Evolutionary conservation across 2,797 vertebrate genomes (phyloP), one percentile per base, ranked within the genome.

Genomic region (Lutjanus argentimaculatus): DNA sequence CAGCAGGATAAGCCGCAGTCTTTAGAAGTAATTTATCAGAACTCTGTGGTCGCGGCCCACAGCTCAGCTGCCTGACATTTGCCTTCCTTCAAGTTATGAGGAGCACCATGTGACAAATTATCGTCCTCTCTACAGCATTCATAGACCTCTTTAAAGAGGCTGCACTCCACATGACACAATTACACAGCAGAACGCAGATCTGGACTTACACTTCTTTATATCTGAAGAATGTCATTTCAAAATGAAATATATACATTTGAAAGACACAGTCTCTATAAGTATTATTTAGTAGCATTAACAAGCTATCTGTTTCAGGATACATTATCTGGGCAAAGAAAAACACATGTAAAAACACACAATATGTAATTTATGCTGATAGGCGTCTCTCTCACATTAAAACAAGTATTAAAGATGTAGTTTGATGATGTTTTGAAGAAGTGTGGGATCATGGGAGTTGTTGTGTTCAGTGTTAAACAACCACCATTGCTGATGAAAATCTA

Each of bases 21-120:
- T 91, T 86, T 76, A 75, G 68, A 81, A 68, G 73, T 78, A 72
- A 90, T 92, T 92, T 53, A 90, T 89, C 88, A 80, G 21, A 72
- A 30, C 53, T 77, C 63, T 48, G 61, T 45, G 82, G 63, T 79
- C 45, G 19, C 4, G 45, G 46, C 62, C 48, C 53, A 8, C 21
- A 15, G 65, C 73, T 78, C 86, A 85, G 85, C 88, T 80, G 85
- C 65, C 58, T 40, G 30, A 83, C 82, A 85, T 86, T 82, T 82
- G 76, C 72, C 78, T 67, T 72, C 4, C 56, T 48, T 71, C 63
- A 67, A 73, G n/a, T 85, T 70, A 87, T 48, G 52, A 78, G 7
- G 30, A 43, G 79, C 49, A 19, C 53, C 83, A 48, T 14, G 43
- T 78, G 82, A 76, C 77, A 70, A 64, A 79, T 83, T 55, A 80